These are phyloP conservation scores for Abramis brama DNA, from an alignment of 2,113 vertebrate genomes.

Conservation along the genomic window DNA sequence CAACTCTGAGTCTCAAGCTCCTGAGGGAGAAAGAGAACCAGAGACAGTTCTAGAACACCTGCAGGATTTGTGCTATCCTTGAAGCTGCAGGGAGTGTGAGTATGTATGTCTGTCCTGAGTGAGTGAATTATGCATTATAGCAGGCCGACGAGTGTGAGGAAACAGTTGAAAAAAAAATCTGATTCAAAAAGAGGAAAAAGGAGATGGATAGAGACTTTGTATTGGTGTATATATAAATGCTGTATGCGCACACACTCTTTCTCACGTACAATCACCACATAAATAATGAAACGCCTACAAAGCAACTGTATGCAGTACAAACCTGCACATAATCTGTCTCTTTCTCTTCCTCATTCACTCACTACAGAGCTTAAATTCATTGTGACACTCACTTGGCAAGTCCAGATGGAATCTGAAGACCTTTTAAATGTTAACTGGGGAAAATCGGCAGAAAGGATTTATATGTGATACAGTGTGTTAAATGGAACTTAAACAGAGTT, in stretches of 20 bases:
- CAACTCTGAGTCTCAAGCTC: conserved; percentile 2
- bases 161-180: not conserved
- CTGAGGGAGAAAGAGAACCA: not conserved
- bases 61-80: conserved; percentile 19
- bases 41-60: conserved; percentile 38
- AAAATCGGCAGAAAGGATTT: too few relatives aligned
- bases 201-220: not conserved
- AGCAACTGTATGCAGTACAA: conserved; percentile 4
- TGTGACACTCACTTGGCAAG: not conserved
- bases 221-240: not conserved
- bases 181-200: not conserved
- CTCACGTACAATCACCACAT: not conserved
- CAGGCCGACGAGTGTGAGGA: not conserved
- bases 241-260: not conserved
- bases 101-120: not conserved
- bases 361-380: not conserved
- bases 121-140: conserved; percentile 15
- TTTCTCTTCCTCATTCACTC: not conserved
- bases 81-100: conserved; percentile 1
- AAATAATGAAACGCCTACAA: conserved; percentile 8
- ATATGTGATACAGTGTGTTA: not conserved
- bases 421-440: not conserved
- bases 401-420: not conserved
- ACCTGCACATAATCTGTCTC: not conserved
- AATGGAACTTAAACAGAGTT: not conserved